Evolutionary conservation across 1,140 invertebrate species (phyloP).

Genomic region (Listronotus oregonensis): DNA sequence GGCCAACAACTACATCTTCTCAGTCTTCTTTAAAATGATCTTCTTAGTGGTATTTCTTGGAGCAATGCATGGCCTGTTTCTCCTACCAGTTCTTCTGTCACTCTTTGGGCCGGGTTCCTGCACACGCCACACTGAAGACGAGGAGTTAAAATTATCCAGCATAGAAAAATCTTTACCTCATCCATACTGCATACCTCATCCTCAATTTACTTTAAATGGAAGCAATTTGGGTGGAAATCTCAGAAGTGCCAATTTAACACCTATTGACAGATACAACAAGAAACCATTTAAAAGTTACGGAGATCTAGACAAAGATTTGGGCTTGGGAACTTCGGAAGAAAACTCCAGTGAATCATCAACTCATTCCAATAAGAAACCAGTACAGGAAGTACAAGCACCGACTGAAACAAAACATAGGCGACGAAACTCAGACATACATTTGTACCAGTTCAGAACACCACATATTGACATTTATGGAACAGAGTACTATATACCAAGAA

Average conservation of each 20-base stretch:
- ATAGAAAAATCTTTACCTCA: constrained; percentile 69
- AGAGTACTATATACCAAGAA: constrained; percentile 56
- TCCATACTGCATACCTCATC: constrained; percentile 77
- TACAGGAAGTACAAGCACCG: constrained; percentile 59
- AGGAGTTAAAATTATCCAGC: constrained; percentile 61
- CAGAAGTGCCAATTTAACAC: constrained; percentile 30
- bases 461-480: constrained; percentile 63
- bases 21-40: constrained; percentile 99
- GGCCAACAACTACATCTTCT: constrained; percentile 94
- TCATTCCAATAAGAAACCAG: constrained; percentile 57
- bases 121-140: constrained; percentile 59
- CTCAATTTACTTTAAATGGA: constrained; percentile 67
- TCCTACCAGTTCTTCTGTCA: constrained; percentile 89
- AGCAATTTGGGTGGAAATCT: constrained; percentile 58
- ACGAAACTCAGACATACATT: constrained; percentile 59
- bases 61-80: constrained; percentile 90
- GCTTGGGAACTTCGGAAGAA: constrained; percentile 80
- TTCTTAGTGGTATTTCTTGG: constrained; percentile 95
- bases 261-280: constrained; percentile 39
- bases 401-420: constrained; percentile 69
- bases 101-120: constrained; percentile 82
- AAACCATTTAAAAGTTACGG: constrained; percentile 63
- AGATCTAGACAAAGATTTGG: constrained; percentile 78
- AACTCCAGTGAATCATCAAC: constrained; percentile 75
- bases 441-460: constrained; percentile 64